Percentiles rank a stretch among this genome's conserved stretches.
Evolutionary conservation across 92 coral and sea anemone genomes (phyloP).

Genomic region (Palythoa grandis): DNA sequence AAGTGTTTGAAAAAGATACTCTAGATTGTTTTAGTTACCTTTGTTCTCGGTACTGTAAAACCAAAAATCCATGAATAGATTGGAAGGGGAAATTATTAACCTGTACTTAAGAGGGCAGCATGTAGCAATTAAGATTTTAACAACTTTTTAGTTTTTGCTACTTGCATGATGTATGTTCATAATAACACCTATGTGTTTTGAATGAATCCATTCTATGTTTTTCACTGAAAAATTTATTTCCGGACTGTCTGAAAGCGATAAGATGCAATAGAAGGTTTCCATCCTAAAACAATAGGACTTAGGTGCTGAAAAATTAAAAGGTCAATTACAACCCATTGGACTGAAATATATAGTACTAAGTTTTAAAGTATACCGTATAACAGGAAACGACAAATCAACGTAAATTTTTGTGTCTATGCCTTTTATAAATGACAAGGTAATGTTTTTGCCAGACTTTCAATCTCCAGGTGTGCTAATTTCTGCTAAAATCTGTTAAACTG

Average conservation of each 20-base stretch:
- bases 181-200: not conserved
- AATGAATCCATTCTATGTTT: not conserved
- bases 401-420: not conserved
- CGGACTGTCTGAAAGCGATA: not conserved
- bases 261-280: constrained; percentile 13
- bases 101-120: too few species aligned
- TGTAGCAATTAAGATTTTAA: too few species aligned
- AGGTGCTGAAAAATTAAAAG: not conserved
- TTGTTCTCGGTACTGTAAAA: too few species aligned
- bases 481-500: not conserved
- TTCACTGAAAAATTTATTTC: not conserved
- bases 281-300: not conserved
- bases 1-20: too few species aligned
- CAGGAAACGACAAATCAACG: not conserved
- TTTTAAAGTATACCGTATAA: not conserved
- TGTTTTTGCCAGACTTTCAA: not conserved
- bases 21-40: too few species aligned
- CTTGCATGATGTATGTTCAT: too few species aligned
- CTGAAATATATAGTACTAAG: too few species aligned
- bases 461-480: constrained; percentile 2
- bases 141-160: not conserved
- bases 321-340: not conserved
- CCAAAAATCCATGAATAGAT: too few species aligned
- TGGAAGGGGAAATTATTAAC: too few species aligned
- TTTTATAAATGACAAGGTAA: not conserved